Conservation (phyloP, 2,888 invertebrate genomes). For the Meiosimyza decipiens region DNA sequence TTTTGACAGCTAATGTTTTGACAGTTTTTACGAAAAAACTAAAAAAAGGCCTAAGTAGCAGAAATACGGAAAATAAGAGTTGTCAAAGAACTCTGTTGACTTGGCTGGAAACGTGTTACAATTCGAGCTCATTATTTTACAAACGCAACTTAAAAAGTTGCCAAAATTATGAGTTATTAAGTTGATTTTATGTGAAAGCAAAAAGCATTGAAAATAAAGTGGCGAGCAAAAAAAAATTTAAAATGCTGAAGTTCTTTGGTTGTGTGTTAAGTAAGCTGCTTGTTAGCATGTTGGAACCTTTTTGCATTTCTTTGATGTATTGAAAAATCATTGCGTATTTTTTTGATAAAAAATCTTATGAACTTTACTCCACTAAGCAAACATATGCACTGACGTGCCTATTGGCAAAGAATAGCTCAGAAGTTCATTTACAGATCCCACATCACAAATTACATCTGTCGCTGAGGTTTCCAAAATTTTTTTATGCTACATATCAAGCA, state of each 20-base stretch:
- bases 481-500: too few relatives aligned
- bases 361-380: too few relatives aligned
- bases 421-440: too few relatives aligned
- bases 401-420: too few relatives aligned
- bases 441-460: too few relatives aligned
- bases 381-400: too few relatives aligned
- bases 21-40: background rate
- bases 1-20: slow-evolving; percentile 14
- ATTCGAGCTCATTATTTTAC: slow-evolving; percentile 24
- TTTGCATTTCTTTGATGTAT: too few relatives aligned
- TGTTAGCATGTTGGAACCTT: background rate
- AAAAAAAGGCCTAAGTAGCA: background rate
- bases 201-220: background rate
- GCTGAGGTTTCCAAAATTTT: too few relatives aligned
- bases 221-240: too few relatives aligned
- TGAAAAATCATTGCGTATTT: too few relatives aligned
- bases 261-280: background rate
- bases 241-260: background rate
- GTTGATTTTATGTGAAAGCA: background rate
- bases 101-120: slow-evolving; percentile 14
- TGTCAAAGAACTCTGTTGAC: background rate
- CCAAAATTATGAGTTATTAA: slow-evolving; percentile 34
- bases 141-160: slow-evolving; percentile 8
- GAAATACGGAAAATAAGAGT: background rate
- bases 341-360: too few relatives aligned